Evolutionary conservation across 2,888 invertebrate species (phyloP), one percentile per base, ranked within the genome.

Genomic region (Cryptocephalus primarius): DNA sequence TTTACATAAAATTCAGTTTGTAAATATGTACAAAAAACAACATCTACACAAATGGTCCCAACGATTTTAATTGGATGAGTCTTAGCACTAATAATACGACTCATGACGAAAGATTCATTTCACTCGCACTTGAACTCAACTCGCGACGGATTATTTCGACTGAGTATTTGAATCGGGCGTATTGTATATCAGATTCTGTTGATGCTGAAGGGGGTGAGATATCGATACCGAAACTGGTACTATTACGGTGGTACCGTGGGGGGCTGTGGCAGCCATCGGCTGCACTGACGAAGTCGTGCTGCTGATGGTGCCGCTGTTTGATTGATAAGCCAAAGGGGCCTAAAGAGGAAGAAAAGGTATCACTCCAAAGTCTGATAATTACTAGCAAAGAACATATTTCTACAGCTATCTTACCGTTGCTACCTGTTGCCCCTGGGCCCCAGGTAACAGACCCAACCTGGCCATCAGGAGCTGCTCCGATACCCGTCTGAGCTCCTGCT

Each of bases 401-500:
- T 2, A 4, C 9, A 44, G 43, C 39, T 44, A 49, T 42, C 12
- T 36, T 12, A 36, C 12, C n/a, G 39, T 43, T 14, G 49, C 48
- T 11, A 52, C 46, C 22, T 47, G 42, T 41, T 49, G 53, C 4
- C 38, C 41, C 38, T 54, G 54, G 12, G 51, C 31, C 11, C 47
- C 51, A 10, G 43, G 75, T 33, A 79, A 59, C 9, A 89, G 75
- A 8, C 88, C 88, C 55, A 88, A 83, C 60, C 86, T 77, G 0
- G 89, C 86, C 67, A 91, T 80, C 42, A 89, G 67, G 45, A 92
- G 72, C 62, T 91, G 90, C 63, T 91, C 89, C n/a, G 89, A 89
- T 1, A 92, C 87, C 54, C 83, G 77, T 39, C 86, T 75, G 54
- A 92, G 69, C 66, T 92, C 90, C 60, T 90, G 89, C 63, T 91